Evolutionary conservation across 2,113 vertebrate genomes (phyloP).

Genomic region (Camelus dromedarius): DNA sequence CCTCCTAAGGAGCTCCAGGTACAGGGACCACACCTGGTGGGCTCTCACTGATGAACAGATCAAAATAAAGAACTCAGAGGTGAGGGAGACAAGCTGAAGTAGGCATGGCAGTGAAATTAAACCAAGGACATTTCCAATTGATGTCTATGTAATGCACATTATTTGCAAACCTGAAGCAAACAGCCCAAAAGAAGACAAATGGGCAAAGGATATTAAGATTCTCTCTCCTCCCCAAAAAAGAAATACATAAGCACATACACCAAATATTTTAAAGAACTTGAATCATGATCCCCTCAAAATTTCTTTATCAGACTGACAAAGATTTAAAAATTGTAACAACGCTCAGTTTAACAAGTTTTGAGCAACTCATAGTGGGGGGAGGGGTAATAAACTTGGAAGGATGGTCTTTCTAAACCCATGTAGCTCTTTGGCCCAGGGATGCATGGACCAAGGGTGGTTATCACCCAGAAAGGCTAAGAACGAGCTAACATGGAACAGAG

Average conservation of each 20-base stretch:
- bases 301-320: neutral
- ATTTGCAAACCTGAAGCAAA: neutral
- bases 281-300: neutral
- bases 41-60: neutral
- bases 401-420: neutral
- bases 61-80: neutral
- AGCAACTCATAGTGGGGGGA: neutral
- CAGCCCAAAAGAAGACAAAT: neutral
- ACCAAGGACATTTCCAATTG: neutral
- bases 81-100: neutral
- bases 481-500: accelerated
- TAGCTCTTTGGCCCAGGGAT: neutral
- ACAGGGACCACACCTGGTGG: neutral
- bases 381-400: neutral
- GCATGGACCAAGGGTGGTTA: accelerated
- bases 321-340: neutral
- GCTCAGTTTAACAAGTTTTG: neutral
- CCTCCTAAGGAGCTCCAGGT: neutral
- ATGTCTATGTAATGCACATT: neutral
- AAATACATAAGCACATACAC: neutral
- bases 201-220: neutral
- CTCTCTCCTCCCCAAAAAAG: neutral
- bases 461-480: neutral
- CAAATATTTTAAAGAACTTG: neutral
- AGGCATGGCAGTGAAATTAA: neutral